phyloP scores from a whole-genome alignment of 2,797 vertebrate species.

The Okamejei kenojei region DNA sequence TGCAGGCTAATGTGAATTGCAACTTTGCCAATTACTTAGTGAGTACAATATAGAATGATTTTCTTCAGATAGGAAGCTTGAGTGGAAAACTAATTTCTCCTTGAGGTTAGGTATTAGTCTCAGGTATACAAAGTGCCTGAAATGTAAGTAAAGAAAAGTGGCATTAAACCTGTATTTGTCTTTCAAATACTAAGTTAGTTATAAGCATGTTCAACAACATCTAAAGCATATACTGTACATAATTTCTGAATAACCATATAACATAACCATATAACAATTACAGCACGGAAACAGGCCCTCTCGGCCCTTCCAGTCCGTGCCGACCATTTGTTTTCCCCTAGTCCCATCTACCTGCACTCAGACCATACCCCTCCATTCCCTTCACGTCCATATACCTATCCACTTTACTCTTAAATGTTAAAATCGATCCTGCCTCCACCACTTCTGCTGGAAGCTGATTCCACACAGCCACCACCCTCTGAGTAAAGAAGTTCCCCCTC shows the following conservation, averaged over 20 bases:
- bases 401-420: too few species aligned
- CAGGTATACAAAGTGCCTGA: neutral
- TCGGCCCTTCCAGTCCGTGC: too few species aligned
- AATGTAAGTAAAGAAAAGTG: neutral
- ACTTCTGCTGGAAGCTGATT: too few species aligned
- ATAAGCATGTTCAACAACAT: neutral
- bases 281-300: too few species aligned
- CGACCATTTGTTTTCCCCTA: too few species aligned
- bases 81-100: neutral
- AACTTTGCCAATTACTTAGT: neutral
- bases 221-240: neutral
- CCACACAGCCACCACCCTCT: too few species aligned
- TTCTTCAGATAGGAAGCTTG: neutral
- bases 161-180: neutral
- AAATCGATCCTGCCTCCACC: too few species aligned
- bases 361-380: too few species aligned
- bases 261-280: too few species aligned
- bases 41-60: neutral
- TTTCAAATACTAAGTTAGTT: neutral
- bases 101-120: neutral
- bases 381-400: too few species aligned
- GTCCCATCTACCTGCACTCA: too few species aligned
- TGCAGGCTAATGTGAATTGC: neutral
- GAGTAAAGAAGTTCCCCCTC: too few species aligned
- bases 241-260: neutral